A percentile compares a stretch with the other conserved stretches of the same genome.
Conservation (phyloP, 2,113 vertebrate genomes). For the Serilophus lunatus region DNA sequence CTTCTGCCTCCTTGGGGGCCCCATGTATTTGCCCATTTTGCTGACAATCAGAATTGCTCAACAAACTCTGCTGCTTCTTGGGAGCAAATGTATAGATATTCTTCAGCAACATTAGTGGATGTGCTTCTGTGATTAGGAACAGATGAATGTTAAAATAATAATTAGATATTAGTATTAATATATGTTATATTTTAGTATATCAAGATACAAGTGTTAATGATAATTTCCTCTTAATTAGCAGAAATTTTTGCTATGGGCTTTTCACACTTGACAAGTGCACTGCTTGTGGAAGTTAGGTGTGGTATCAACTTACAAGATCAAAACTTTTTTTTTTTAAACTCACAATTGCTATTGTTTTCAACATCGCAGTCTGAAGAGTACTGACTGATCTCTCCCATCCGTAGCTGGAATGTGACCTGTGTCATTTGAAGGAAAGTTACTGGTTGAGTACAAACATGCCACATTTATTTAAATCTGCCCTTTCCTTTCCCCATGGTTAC, state of each 20-base stretch:
- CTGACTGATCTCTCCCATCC: not conserved
- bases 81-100: not conserved
- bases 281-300: not conserved
- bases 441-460: not conserved
- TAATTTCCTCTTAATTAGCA: not conserved
- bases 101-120: not conserved
- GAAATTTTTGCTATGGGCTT: not conserved
- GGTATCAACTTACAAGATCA: not conserved
- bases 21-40: not conserved
- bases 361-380: not conserved
- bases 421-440: not conserved
- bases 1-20: not conserved
- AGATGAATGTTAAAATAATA: not conserved
- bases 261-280: not conserved
- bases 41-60: not conserved
- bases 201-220: not conserved
- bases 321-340: not conserved
- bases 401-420: not conserved
- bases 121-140: not conserved
- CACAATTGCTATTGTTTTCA: not conserved
- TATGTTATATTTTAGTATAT: not conserved
- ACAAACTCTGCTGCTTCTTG: not conserved
- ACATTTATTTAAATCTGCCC: not conserved
- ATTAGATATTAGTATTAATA: not conserved
- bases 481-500: not conserved